Base-by-base conservation (phyloP, 2,888 invertebrate species). In the Lochmaea capreae region DNA sequence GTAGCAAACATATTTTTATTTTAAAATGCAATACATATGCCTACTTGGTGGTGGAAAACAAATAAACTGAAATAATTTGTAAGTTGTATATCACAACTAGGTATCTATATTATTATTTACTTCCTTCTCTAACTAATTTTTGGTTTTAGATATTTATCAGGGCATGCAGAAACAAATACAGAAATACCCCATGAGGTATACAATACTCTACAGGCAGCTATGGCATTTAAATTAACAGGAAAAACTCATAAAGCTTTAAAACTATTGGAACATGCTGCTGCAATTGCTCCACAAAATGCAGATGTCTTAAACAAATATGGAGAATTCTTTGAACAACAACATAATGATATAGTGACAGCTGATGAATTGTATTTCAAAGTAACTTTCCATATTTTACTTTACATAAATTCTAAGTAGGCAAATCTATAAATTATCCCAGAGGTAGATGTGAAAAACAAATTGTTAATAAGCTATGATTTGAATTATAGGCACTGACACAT, bases 301-400 rank as follows among this genome's bases (percentile, higher is more conserved):
- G 97, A 98, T 83, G 93, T 98, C 65, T 89, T 99, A 10, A 95
- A 95, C 78, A 93, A 95, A 83, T 98, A 95, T 85, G 98, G 98
- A 12, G 97, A 97, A 86, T 97, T 97, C 85, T 87, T 98, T 72
- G 98, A 98, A 87, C 92, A 94, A 78, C 93, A 93, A 18, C 91
- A 94, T 78, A 91, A 94, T 46, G 95, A 98, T 87, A 89, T 98
- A 16, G 91, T 98, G 4, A 91, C 91, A 84, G 99, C 99, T 0
- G 97, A 99, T 88, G 95, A 95, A 84, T 90, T 95, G 82, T 99
- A 98, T 85, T 93, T 93, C 77, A 92, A 94, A 86, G 96, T 89
- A 83, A 74, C 5, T 12, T 49, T 12, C 43, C 33, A 33, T 33
- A 33, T 33, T 33, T 33, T 33, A 33, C 33, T 39, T 39, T 39